These are phyloP conservation scores for Drosophila melanocephala DNA, from an alignment of 2,888 invertebrate genomes.

Conservation along the genomic window DNA sequence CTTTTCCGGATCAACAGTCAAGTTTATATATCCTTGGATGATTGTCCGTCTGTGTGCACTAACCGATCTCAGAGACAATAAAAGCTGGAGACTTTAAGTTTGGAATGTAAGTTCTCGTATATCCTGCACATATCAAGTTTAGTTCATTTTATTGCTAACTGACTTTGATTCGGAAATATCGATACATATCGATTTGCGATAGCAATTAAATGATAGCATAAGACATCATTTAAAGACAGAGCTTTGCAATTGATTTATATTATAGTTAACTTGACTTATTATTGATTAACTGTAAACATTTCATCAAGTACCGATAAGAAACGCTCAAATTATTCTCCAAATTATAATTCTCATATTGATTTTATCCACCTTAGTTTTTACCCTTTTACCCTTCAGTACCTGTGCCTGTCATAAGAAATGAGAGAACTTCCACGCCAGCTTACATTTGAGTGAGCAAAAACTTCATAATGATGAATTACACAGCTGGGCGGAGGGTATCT, in stretches of 20 bases:
- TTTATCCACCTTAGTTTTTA: neutral
- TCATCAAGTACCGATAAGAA: too few species aligned
- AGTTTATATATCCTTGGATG: neutral
- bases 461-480: neutral
- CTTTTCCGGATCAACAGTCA: neutral
- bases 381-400: neutral
- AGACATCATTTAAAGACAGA: neutral
- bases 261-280: neutral
- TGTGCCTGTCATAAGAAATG: neutral
- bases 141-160: neutral
- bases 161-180: neutral
- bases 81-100: neutral
- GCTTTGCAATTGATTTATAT: neutral
- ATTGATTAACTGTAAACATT: neutral
- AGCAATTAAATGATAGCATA: neutral
- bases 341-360: neutral
- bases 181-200: neutral
- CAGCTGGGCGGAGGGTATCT: neutral
- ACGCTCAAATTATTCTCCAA: neutral
- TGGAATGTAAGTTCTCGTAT: neutral
- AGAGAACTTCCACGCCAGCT: neutral
- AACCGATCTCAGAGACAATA: neutral
- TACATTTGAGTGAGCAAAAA: neutral
- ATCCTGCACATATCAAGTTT: neutral
- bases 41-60: too few species aligned